A percentile compares a stretch with the other conserved stretches of the same genome.
Evolutionary conservation across 2,888 invertebrate genomes (phyloP).

Genomic region (Chaetogeoica ovagalla): DNA sequence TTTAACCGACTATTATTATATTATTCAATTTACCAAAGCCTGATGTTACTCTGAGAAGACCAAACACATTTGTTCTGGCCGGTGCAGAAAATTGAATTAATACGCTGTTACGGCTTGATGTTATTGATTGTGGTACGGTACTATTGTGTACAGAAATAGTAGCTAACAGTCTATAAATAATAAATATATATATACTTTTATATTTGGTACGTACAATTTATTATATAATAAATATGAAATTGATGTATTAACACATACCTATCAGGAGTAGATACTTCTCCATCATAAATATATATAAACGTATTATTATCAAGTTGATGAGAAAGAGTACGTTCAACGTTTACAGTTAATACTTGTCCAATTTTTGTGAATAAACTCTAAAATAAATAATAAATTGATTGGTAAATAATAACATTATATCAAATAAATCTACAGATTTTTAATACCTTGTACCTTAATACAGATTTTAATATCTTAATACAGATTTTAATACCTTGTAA

Average conservation of each 20-base stretch:
- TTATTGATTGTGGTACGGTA: slow-evolving; percentile 85
- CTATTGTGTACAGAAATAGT: slow-evolving; percentile 77
- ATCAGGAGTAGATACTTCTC: slow-evolving; percentile 64
- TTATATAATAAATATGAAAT: background rate
- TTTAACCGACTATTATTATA: background rate
- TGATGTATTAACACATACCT: slow-evolving; percentile 30
- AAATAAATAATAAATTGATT: slow-evolving; percentile 14
- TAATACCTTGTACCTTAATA: slow-evolving; percentile 68
- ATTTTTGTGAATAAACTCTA: slow-evolving; percentile 74
- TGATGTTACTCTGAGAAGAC: slow-evolving; percentile 78
- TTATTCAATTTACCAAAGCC: slow-evolving; percentile 65
- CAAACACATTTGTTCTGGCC: slow-evolving; percentile 71
- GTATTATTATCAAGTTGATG: slow-evolving; percentile 76
- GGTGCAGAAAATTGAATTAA: slow-evolving; percentile 78
- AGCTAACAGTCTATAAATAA: slow-evolving; percentile 67
- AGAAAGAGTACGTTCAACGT: slow-evolving; percentile 79
- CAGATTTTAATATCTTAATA: too few relatives aligned
- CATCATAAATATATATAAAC: slow-evolving; percentile 77
- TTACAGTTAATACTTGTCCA: slow-evolving; percentile 82
- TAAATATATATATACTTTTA: too few relatives aligned
- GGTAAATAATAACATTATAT: slow-evolving; percentile 8
- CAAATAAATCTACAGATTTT: slow-evolving; percentile 28
- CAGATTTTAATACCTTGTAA: slow-evolving; percentile 66
- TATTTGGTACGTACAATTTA: background rate
- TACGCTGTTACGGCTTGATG: slow-evolving; percentile 78